Base-by-base conservation (phyloP, 2,113 vertebrate genomes). In the Aspidoscelis tigris region DNA sequence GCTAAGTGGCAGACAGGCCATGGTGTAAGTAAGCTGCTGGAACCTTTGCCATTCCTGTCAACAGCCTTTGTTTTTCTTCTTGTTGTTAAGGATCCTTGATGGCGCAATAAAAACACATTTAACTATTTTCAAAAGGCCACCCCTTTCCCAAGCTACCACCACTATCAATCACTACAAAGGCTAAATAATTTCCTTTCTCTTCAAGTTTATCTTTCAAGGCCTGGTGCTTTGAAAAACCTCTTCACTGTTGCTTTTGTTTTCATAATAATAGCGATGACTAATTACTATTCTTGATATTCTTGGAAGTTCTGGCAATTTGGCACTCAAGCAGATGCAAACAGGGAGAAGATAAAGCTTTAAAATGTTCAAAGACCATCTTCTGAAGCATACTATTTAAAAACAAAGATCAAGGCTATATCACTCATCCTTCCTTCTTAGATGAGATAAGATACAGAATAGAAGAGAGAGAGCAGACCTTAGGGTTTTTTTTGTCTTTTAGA, bases 201-300 rank as follows among this genome's bases (percentile, higher is more conserved):
- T 33, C 8, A 69, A 33, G 68, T 69, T 33, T 33, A 69, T 69
- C n/a, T 69, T 33, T 33, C 6, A 69, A 69, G 68, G 58, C 14
- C 12, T 69, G 12, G n/a, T 69, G 8, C 68, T 33, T 14, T 61
- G 58, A 61, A 61, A 66, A 69, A 12, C 3, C 20, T 69, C 66
- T 80, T 16, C 55, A 86, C 82, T 88, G 78, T 84, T 87, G 87
- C 16, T 81, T 53, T 58, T 79, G 18, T 86, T 89, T 85, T 85
- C 26, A 64, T 43, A 39, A 24, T 81, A 80, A 84, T 86, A 66
- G 71, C 79, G 70, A 26, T 81, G 88, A 75, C 84, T 95, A 88
- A 82, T 92, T 92, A 89, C 80, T 91, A 80, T 64, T 50, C 39
- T 65, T 78, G 44, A 81, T 93, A 68, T 89, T 89, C 83, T 89